Evolutionary conservation across 2,888 invertebrate genomes (phyloP), one percentile per base, ranked within the genome.

Genomic region (Aplocera efformata): DNA sequence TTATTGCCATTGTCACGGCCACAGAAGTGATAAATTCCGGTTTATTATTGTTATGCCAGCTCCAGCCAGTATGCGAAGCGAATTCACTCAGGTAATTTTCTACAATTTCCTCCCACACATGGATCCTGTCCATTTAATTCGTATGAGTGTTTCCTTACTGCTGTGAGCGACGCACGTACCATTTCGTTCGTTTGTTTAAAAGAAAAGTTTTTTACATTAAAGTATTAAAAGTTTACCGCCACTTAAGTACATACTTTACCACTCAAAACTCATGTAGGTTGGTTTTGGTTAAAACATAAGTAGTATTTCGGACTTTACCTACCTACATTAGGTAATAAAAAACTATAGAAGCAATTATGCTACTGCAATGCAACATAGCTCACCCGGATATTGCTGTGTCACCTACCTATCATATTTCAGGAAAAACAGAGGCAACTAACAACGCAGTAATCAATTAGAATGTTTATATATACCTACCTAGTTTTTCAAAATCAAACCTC

Each of bases 81-180:
- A 35, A 25, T 13, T 24, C 20, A 32, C 28, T 20, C 44, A 45
- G 44, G 40, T 45, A 45, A 45, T 45, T 32, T 45, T 40, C 29
- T 20, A 36, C 45, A 45, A 45, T 45, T 40, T 40, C 32, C 13
- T 36, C 45, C 45, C 45, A 45, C 45, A 32, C 32, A 26, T 32
- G 26, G 28, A 17, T 17, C 24, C 23, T 33, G 24, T 32, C 36
- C 26, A 28, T 26, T 36, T 41, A 45, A 37, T 45, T 36, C 40
- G 29, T 40, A 29, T 23, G 13, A 40, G 35, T 41, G 36, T 45
- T 45, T 45, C 40, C 45, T 45, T 32, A 36, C 42, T 32, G 32
- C 34, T 38, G 22, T 35, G 39, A 32, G n/a, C n/a, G n/a, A n/a
- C n/a, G n/a, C 42, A 36, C 26, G 29, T 24, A n/a, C n/a, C n/a